Percentiles rank a stretch among this genome's conserved stretches.
These are phyloP conservation scores for Dolomedes plantarius DNA, from an alignment of 2,888 invertebrate genomes.

Conservation along the genomic window DNA sequence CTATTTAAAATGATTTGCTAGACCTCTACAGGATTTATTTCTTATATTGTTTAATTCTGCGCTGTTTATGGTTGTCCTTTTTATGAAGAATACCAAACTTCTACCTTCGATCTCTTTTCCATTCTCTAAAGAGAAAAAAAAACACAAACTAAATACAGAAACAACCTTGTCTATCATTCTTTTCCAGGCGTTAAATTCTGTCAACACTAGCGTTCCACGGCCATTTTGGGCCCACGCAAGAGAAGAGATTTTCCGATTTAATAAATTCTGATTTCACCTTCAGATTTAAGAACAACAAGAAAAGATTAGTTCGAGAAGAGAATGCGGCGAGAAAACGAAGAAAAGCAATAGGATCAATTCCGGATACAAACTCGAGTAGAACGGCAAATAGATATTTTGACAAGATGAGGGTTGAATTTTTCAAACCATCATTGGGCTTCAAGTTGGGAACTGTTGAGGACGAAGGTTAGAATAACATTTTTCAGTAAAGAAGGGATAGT, in stretches of 20 bases:
- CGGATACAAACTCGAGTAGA: constrained; percentile 57
- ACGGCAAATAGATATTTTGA: constrained; percentile 64
- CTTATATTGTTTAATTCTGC: too few species aligned
- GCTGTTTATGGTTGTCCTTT: too few species aligned
- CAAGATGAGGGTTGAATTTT: constrained; percentile 48
- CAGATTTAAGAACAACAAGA: constrained; percentile 35
- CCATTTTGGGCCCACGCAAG: constrained; percentile 42
- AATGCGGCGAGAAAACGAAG: constrained; percentile 18
- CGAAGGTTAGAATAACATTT: constrained; percentile 61
- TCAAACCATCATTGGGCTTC: constrained; percentile 22
- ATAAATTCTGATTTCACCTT: constrained; percentile 61
- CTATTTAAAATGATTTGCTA: too few species aligned
- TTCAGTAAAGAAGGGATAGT: not conserved
- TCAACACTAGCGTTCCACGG: constrained; percentile 40
- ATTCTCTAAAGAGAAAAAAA: too few species aligned
- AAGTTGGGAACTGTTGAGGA: constrained; percentile 1
- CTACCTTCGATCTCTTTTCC: too few species aligned
- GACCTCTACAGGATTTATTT: too few species aligned
- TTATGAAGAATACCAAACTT: not conserved
- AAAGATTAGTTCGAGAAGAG: constrained; percentile 21
- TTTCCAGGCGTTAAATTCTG: constrained; percentile 17
- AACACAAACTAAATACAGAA: not conserved
- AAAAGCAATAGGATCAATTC: constrained; percentile 52
- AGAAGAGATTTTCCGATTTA: constrained; percentile 16
- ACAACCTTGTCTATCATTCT: constrained; percentile 49